Conservation (phyloP, 2,797 vertebrate genomes). For the Chiroxiphia lanceolata region DNA sequence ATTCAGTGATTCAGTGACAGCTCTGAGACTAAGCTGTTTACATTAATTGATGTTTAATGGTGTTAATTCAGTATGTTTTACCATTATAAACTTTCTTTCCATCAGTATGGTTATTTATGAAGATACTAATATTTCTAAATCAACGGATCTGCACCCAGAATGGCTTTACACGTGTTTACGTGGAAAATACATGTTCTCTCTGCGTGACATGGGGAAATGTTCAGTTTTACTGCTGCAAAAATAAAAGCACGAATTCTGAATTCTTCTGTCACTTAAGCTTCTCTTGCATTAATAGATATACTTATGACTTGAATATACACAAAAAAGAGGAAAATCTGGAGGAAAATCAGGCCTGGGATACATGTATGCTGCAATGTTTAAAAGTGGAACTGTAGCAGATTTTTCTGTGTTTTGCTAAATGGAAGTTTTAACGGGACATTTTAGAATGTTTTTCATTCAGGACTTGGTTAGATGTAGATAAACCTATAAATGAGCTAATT, state of each 20-base stretch:
- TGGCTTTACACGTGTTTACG: neutral
- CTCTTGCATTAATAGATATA: neutral
- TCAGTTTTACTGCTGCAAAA: neutral
- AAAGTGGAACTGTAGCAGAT: neutral
- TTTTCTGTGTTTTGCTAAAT: neutral
- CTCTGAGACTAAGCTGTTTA: conserved; percentile 61
- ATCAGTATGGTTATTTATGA: conserved; percentile 13
- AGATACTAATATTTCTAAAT: conserved; percentile 40
- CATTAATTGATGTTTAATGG: conserved; percentile 66
- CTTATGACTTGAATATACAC: neutral
- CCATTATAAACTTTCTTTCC: conserved; percentile 51
- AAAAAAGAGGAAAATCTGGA: neutral
- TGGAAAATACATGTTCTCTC: neutral
- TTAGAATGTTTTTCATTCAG: neutral
- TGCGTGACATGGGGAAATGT: neutral
- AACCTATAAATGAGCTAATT: neutral
- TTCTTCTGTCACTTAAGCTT: neutral
- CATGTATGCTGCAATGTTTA: neutral
- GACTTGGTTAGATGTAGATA: neutral
- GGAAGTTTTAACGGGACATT: neutral
- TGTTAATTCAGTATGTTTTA: conserved; percentile 51
- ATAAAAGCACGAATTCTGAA: neutral
- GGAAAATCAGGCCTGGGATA: neutral
- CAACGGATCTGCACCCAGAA: neutral
- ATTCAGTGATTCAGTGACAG: conserved; percentile 57